Conservation (phyloP, 2,797 vertebrate genomes). For the Cossypha heuglini region DNA sequence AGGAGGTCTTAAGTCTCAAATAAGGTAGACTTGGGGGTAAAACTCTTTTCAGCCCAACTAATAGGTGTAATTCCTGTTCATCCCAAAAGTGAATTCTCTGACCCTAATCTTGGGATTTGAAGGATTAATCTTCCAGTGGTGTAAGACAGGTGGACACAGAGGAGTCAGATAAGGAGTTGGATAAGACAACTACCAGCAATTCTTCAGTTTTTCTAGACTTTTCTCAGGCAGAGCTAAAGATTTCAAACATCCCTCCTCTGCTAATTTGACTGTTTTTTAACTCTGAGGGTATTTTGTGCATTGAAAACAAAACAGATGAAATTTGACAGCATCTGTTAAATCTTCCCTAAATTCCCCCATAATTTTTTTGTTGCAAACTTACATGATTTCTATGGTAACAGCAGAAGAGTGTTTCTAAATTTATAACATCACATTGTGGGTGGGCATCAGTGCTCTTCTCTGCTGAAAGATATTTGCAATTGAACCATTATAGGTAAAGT, state of each 20-base stretch:
- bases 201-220: background rate
- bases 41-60: background rate
- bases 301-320: background rate
- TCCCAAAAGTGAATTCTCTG: background rate
- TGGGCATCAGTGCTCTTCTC: background rate
- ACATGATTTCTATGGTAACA: conserved; percentile 44
- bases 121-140: background rate
- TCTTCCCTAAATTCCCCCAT: background rate
- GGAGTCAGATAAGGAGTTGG: background rate
- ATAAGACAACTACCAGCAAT: background rate
- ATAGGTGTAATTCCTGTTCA: background rate
- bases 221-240: background rate
- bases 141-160: background rate
- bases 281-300: background rate
- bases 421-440: background rate
- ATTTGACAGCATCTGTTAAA: background rate
- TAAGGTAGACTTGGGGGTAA: background rate
- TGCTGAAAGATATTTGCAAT: background rate
- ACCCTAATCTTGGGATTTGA: background rate
- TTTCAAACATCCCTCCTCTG: background rate
- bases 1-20: background rate
- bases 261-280: background rate
- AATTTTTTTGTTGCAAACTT: background rate
- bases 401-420: conserved; percentile 25
- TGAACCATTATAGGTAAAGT: background rate